A percentile compares a stretch with the other conserved stretches of the same genome.
Evolutionary conservation across 2,888 invertebrate genomes (phyloP).

Genomic region (Agrilus mali): DNA sequence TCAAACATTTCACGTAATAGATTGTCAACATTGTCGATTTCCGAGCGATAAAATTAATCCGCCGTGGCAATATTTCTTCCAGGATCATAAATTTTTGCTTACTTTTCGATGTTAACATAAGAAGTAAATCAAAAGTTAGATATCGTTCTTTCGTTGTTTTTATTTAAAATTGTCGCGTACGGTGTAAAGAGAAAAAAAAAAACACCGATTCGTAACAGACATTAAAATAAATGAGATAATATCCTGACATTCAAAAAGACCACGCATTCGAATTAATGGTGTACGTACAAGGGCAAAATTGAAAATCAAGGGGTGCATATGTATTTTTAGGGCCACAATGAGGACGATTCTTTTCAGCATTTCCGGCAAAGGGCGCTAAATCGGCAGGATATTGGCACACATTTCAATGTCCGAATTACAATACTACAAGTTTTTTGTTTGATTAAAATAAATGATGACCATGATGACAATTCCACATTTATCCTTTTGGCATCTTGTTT

Average conservation of each 20-base stretch:
- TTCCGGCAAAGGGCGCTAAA: constrained; percentile 26
- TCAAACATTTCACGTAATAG: too few relatives aligned
- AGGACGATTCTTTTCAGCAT: constrained; percentile 29
- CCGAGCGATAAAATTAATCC: too few relatives aligned
- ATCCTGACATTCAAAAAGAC: constrained; percentile 26
- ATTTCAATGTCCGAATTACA: constrained; percentile 25
- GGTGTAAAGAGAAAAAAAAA: constrained; percentile 14
- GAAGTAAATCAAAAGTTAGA: too few relatives aligned
- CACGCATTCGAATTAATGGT: constrained; percentile 30
- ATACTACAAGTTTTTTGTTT: not conserved
- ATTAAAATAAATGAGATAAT: constrained; percentile 27
- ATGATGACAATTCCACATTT: too few relatives aligned
- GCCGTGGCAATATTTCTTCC: too few relatives aligned
- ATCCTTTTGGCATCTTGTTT: not conserved
- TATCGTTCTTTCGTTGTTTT: too few relatives aligned
- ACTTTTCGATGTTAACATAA: too few relatives aligned
- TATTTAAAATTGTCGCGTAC: too few relatives aligned
- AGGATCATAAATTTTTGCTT: too few relatives aligned
- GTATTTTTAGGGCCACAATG: constrained; percentile 30
- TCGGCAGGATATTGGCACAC: constrained; percentile 32
- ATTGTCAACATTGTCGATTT: too few relatives aligned
- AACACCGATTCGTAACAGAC: constrained; percentile 9
- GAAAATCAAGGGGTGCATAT: constrained; percentile 33
- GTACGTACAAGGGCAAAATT: constrained; percentile 27
- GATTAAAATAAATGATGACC: not conserved